These are phyloP conservation scores for Henricia sp. DNA, from an alignment of 53 echinoderm and acorn worm genomes.

Conservation along the genomic window DNA sequence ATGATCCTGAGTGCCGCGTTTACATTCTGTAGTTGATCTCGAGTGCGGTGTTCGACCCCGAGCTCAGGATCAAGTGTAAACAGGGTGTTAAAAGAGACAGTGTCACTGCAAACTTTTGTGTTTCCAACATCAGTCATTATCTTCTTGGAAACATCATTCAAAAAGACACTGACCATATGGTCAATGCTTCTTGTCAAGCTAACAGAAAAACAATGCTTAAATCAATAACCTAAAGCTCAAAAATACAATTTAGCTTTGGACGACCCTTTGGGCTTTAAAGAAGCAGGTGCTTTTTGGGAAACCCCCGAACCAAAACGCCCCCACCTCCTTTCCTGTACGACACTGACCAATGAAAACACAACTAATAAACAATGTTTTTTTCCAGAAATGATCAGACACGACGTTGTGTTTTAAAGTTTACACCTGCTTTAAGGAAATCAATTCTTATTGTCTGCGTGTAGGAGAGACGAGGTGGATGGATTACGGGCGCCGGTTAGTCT, in stretches of 20 bases:
- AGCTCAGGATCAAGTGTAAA: too few species aligned
- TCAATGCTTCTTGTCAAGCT: slow-evolving; percentile 14
- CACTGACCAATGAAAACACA: too few species aligned
- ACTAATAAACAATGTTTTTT: too few species aligned
- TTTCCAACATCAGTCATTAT: background rate
- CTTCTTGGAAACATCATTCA: too few species aligned
- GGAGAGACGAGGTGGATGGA: slow-evolving; percentile 20
- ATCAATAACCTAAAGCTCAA: background rate
- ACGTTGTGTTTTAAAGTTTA: slow-evolving; percentile 7
- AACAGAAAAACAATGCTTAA: background rate
- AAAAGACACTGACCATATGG: background rate
- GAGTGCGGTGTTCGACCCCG: too few species aligned
- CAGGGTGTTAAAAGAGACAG: too few species aligned
- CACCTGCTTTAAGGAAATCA: slow-evolving; percentile 26
- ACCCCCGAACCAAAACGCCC: background rate
- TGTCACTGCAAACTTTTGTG: too few species aligned
- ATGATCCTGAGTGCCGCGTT: too few species aligned
- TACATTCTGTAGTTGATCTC: too few species aligned
- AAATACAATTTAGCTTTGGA: background rate
- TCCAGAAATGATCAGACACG: background rate
- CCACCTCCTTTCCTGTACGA: slow-evolving; percentile 1
- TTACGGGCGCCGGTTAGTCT: slow-evolving; percentile 39
- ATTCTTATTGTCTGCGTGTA: background rate
- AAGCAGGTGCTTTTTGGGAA: slow-evolving; percentile 34
- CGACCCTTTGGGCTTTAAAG: background rate